A percentile compares a stretch with the other conserved stretches of the same genome.
These are phyloP conservation scores for Troglohyphantes excavatus DNA, from an alignment of 2,888 invertebrate genomes.

Conservation along the genomic window DNA sequence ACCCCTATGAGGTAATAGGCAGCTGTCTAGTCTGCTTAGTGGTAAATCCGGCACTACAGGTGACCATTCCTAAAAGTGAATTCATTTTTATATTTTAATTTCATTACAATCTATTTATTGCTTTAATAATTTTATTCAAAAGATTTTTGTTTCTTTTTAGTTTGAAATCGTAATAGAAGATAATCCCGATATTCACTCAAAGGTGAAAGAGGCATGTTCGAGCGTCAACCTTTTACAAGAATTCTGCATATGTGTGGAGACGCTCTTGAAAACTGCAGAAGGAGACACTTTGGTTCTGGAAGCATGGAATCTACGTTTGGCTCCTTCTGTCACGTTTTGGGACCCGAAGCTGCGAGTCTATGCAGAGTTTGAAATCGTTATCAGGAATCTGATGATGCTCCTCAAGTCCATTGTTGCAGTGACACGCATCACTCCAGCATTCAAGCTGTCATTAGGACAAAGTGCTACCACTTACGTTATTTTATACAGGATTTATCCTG, in stretches of 20 bases:
- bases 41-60: too few relatives aligned
- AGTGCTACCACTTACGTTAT: constrained; percentile 94
- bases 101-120: too few relatives aligned
- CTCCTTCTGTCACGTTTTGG: constrained; percentile 80
- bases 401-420: constrained; percentile 94
- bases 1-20: too few relatives aligned
- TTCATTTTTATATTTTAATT: too few relatives aligned
- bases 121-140: too few relatives aligned
- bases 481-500: constrained; percentile 89
- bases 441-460: constrained; percentile 92
- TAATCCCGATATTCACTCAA: constrained; percentile 90
- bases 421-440: constrained; percentile 96
- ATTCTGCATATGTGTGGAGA: constrained; percentile 90
- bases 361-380: constrained; percentile 84
- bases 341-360: constrained; percentile 79
- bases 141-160: constrained; percentile 84
- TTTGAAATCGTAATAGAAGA: constrained; percentile 94
- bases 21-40: too few relatives aligned
- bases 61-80: too few relatives aligned
- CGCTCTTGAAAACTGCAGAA: constrained; percentile 92
- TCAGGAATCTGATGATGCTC: constrained; percentile 95
- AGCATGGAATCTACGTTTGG: constrained; percentile 89
- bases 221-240: constrained; percentile 85
- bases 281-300: constrained; percentile 95
- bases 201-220: constrained; percentile 88